Base-by-base conservation (phyloP, 1,140 invertebrate genomes). In the Mya arenaria region DNA sequence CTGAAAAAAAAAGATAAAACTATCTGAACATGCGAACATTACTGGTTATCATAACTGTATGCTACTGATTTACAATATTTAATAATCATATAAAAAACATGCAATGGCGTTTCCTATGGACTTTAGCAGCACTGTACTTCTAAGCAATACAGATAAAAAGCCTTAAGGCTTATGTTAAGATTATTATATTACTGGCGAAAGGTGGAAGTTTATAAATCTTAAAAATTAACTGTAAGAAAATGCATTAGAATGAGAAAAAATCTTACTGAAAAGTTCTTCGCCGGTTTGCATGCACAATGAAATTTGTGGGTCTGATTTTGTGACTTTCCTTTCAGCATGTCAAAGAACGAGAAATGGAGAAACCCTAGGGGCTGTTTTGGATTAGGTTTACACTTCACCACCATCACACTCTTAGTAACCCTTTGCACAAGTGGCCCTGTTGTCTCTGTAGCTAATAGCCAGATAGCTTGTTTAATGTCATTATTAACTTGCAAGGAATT, bases 341-440 rank as follows among this genome's bases (percentile, higher is more conserved):
- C 92, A 89, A 94, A 94, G 88, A 96, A 95, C 19, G 94, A 88
- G 91, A 96, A 95, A 92, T 97, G 96, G 39, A 97, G 92, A 89
- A 96, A 96, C 8, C 96, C 96, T 25, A 97, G 92, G 10, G 95
- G 95, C 89, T 96, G 95, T 86, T 95, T 95, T 0, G 94, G 93
- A 75, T 94, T 95, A 19, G 94, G 93, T 90, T 96, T 95, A 90
- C 96, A 96, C 90, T 95, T 96, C 0, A 97, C 96, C 52, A 95
- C 96, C 95, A 97, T 96, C 41, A 96, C 95, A 85, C 95, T 95
- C 91, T 96, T 96, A 1, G 96, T 96, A 30, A 97, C 95, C 87
- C 96, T 94, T 90, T 97, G 96, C 13, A 97, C 96, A 17, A 96
- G 90, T 1, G 95, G 95, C 28, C 95, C 95, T 28, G 94, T 93